Base-by-base conservation (phyloP, 2,888 invertebrate genomes). In the Noctua comes region DNA sequence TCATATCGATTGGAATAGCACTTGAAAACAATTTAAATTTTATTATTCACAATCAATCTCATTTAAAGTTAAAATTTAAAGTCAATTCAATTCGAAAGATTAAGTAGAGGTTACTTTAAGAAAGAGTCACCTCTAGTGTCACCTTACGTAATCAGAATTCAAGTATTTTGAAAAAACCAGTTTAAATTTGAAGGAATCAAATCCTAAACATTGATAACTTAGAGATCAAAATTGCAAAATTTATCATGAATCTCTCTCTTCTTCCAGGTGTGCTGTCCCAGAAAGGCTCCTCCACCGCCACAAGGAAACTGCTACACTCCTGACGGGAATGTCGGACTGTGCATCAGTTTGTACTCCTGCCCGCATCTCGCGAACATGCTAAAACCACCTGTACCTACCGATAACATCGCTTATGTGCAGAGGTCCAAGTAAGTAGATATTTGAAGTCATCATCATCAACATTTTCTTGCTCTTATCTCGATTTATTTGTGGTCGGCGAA, bases 291-390 rank as follows among this genome's bases (percentile, higher is more conserved):
- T 16, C 21, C 66, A 40, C 51, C 40, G 18, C 43, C 62, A 40
- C 1, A 51, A 31, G 74, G 69, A 5, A 64, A 79, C 31, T 95
- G 95, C 83, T 78, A 74, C 76, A 94, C 94, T 16, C 91, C 93
- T 1, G 92, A 93, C 6, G 93, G 93, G 0, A 86, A 90, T 0
- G 51, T 76, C 0, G 95, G 95, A 2, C 62, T 77, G 4, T 95
- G 95, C 76, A 80, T 93, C 40, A 86, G 82, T 51, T 64, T 94
- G n/a, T 84, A 92, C 80, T 80, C 89, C 0, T 95, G 95, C 68
- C 73, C 91, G 0, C 84, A 90, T 27, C 72, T 95, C 1, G 82
- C 86, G 0, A 82, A 80, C 1, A 74, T 91, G 82, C 86, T 95
- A 48, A 84, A 86, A 51, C 88, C 88, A 43, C 93, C 93, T 0